Evolutionary conservation across 2,113 vertebrate species (phyloP).

Genomic region (Ptyas mucosa): DNA sequence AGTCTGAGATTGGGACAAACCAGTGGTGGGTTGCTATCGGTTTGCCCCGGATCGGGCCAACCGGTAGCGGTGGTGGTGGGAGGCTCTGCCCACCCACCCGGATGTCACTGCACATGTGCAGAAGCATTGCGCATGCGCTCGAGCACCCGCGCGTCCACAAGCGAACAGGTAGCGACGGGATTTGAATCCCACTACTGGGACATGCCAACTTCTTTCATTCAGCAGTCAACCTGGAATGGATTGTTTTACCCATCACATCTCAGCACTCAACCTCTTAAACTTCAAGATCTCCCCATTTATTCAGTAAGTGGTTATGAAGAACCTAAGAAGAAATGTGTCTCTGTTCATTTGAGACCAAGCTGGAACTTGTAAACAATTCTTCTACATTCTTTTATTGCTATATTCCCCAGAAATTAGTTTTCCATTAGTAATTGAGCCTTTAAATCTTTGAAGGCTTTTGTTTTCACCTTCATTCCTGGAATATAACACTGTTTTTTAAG

Average conservation of each 20-base stretch:
- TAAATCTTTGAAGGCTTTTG: background rate
- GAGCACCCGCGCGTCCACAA: too few relatives aligned
- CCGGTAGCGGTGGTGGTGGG: too few relatives aligned
- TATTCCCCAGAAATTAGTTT: background rate
- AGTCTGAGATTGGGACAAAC: background rate
- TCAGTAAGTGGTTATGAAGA: background rate
- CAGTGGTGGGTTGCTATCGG: too few relatives aligned
- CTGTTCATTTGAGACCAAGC: background rate
- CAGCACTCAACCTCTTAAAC: background rate
- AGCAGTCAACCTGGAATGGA: background rate
- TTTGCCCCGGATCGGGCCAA: too few relatives aligned
- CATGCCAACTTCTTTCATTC: background rate
- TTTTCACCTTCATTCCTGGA: background rate
- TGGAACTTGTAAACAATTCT: background rate
- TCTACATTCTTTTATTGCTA: background rate
- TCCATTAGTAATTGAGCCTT: background rate
- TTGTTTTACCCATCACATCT: background rate
- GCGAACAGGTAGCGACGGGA: too few relatives aligned
- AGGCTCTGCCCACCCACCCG: too few relatives aligned
- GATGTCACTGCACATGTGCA: too few relatives aligned
- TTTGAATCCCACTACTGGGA: too few relatives aligned
- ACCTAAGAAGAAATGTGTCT: background rate
- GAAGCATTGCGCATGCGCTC: too few relatives aligned
- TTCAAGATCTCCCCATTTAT: background rate
- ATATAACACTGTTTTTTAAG: background rate